Base-by-base conservation (phyloP, 2,797 vertebrate genomes). In the Oceanodroma leucorhoa region DNA sequence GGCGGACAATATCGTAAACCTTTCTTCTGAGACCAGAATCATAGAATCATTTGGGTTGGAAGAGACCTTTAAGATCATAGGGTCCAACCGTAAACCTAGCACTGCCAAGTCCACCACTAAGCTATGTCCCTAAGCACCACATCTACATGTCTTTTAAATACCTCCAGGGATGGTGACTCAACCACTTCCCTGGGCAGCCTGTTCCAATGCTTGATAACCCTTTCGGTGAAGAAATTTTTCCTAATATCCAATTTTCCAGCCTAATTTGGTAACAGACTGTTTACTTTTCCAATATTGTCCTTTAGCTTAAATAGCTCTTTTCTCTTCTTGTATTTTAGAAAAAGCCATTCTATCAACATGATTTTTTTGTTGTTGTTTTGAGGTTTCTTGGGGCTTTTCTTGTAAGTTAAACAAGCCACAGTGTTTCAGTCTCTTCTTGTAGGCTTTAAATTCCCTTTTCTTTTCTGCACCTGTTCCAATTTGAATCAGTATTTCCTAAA, bases 391-490 rank as follows among this genome's bases (percentile, higher is more conserved):
- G 7, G 5, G 4, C 9, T 80, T 87, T 73, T 60, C 18, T 48
- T 72, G 3, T 20, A 50, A 75, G 30, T 65, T 82, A 45, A 90
- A 83, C 24, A 55, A 91, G 72, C 58, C 32, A 23, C 2, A 1
- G 10, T 50, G 43, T 84, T 91, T 66, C 50, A 29, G 2, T 60
- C 55, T 73, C 51, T 45, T 87, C 54, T 41, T 62, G 48, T 53
- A 60, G 60, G 26, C 65, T 91, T 94, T 70, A 64, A 90, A 83
- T 70, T 91, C 43, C 67, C 50, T 72, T 92, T 71, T 20, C 38
- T 73, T 75, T 69, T 40, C 70, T 90, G 86, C 94, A 94, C 77
- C 90, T 94, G 88, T 95, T 90, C 19, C 64, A 43, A 36, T 84
- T 76, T 70, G 62, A 77, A 62, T 93, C 66, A 86, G 20, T 85